These are phyloP conservation scores for Etheostoma cragini DNA, from an alignment of 2,113 vertebrate species.

Conservation along the genomic window DNA sequence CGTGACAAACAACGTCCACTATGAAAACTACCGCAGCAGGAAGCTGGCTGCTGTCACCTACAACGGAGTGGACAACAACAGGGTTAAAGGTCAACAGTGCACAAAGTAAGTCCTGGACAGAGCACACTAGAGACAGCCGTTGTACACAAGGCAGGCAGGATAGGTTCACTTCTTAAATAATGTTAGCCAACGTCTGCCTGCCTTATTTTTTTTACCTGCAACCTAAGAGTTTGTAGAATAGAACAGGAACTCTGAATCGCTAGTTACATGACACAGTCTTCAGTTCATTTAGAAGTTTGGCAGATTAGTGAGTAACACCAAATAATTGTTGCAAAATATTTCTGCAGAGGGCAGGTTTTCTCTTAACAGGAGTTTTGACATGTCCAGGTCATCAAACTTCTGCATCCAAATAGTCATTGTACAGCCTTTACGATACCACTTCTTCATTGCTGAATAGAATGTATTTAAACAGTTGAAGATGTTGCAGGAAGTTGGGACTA, in stretches of 20 bases:
- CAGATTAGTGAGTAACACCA: background rate
- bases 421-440: background rate
- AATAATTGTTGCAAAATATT: background rate
- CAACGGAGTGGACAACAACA: conserved; percentile 97
- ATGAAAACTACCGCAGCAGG: conserved; percentile 98
- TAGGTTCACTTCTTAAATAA: background rate
- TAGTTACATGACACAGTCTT: background rate
- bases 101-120: conserved; percentile 90
- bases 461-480: background rate
- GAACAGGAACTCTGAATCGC: background rate
- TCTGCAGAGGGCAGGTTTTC: background rate
- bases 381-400: background rate
- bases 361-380: background rate
- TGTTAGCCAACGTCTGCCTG: background rate
- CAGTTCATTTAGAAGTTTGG: background rate
- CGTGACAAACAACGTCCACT: conserved; percentile 99
- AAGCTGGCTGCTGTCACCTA: conserved; percentile 98
- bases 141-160: background rate
- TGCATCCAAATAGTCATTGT: background rate
- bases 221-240: background rate
- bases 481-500: background rate
- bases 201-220: background rate
- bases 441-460: background rate
- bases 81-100: conserved; percentile 92
- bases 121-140: background rate